Percentiles rank a stretch among this genome's conserved stretches.
Evolutionary conservation across 2,888 invertebrate genomes (phyloP).

Genomic region (Drosophila mayaguana): DNA sequence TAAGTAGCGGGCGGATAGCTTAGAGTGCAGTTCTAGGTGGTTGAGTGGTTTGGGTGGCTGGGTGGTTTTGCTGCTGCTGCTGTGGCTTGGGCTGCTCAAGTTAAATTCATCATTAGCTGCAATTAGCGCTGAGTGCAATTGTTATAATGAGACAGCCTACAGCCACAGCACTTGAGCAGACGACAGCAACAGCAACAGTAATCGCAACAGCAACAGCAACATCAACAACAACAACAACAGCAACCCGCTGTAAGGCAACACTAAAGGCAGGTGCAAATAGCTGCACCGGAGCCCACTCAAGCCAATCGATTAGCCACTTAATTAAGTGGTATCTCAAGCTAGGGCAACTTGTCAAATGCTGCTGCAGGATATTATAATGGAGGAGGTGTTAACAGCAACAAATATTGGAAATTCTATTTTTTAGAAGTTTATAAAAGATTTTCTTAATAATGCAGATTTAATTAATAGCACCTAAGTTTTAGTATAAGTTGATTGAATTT

Average conservation of each 20-base stretch:
- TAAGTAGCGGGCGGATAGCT: constrained; percentile 60
- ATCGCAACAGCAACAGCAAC: background rate
- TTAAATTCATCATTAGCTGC: constrained; percentile 61
- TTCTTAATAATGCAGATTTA: background rate
- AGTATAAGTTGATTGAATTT: background rate
- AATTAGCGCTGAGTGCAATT: constrained; percentile 68
- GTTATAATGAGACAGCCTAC: constrained; percentile 39
- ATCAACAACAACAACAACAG: constrained; percentile 1
- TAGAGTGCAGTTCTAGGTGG: background rate
- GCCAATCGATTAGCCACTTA: background rate
- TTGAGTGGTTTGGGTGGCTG: background rate
- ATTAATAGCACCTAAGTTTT: background rate
- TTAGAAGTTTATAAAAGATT: background rate
- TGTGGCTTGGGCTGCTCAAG: background rate
- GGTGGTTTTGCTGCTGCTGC: no score
- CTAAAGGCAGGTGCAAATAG: constrained; percentile 25
- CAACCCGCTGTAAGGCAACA: background rate
- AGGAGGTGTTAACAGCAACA: background rate
- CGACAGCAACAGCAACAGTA: background rate
- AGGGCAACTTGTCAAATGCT: no score
- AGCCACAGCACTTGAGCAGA: background rate
- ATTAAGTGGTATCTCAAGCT: background rate
- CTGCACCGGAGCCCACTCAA: background rate
- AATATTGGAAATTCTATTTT: background rate
- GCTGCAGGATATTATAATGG: no score